Evolutionary conservation across 1,140 invertebrate species (phyloP), one percentile per base, ranked within the genome.

Genomic region (Hormaphis cornu): DNA sequence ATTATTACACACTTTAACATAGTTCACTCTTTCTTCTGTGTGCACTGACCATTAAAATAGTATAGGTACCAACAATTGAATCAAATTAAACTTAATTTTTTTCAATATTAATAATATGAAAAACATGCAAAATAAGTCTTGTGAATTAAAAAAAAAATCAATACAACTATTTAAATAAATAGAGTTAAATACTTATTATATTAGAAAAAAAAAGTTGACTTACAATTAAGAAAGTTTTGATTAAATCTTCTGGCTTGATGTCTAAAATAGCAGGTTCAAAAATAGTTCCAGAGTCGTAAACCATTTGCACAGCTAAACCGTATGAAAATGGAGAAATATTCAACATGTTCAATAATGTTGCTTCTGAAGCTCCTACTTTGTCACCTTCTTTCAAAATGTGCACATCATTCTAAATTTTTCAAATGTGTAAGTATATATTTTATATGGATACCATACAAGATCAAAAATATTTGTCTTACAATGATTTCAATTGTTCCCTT

Each of bases 401-500:
- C 18, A 98, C 94, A 82, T 98, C 95, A 76, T 97, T 97, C 84
- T 87, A 74, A 56, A 40, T 1, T 37, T 35, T 54, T 37, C 8
- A 56, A 37, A 37, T 20, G 80, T 80, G 71, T 50, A 18, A 52
- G 5, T 63, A 73, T 69, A 72, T n/a, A n/a, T n/a, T n/a, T n/a
- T n/a, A n/a, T n/a, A n/a, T n/a, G n/a, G n/a, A n/a, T n/a, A n/a
- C n/a, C n/a, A n/a, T n/a, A n/a, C n/a, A n/a, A 5, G 5, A 8
- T n/a, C 12, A 46, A 46, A 28, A 54, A 37, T 20, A 30, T 20
- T 44, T 30, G n/a, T 80, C 83, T 81, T 80, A 88, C 86, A 81
- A 99, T 92, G 80, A 99, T 99, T 97, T 99, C 97, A 91, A 99
- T 99, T 72, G 94, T 98, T 83, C 95, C 97, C 85, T 97, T 98